Base-by-base conservation (phyloP, 2,888 invertebrate genomes). In the Argyresthia albistria region DNA sequence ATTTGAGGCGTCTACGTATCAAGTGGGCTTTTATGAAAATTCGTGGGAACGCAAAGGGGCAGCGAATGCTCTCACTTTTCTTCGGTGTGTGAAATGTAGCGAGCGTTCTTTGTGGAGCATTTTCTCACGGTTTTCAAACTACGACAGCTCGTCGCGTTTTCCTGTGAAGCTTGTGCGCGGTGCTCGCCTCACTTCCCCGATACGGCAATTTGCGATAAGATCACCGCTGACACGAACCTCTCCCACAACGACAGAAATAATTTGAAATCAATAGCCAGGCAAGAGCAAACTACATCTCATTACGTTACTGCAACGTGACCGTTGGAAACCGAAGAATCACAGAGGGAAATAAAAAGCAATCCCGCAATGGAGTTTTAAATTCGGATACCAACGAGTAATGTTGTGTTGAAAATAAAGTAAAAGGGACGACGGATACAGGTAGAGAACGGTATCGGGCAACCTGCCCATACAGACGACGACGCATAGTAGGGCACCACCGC, bases 41-140 rank as follows among this genome's bases (percentile, higher is more conserved):
- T 61, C 60, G 62, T 65, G 66, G 60, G 63, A 67, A 64, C 57
- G 53, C 48, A 59, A 57, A 62, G 68, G 67, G 65, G 70, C 68
- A 74, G 72, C 67, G 67, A 67, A 69, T 65, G 74, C 66, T 73
- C 69, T 75, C 66, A 69, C 66, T 76, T 75, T 76, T 70, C 61
- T 62, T 54, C 59, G 62, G 59, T 45, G 9, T 45, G 10, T 9
- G 14, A 45, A 45, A 16, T 15, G 45, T 42, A 43, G 50, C 50
- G 25, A n/a, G 2, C 14, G 8, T 50, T 50, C 43, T 50, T 42
- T 35, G n/a, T 42, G 1, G 48, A n/a, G 48, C n/a, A 61, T 59
- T 69, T 70, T 73, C 70, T 67, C 73, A 72, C 71, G 74, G 64
- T 59, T 61, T 62, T 58, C 54, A 55, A 53, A 56, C 55, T 56